These are phyloP conservation scores for Amblyopsis rosae DNA, from an alignment of 2,113 vertebrate genomes.

Conservation along the genomic window DNA sequence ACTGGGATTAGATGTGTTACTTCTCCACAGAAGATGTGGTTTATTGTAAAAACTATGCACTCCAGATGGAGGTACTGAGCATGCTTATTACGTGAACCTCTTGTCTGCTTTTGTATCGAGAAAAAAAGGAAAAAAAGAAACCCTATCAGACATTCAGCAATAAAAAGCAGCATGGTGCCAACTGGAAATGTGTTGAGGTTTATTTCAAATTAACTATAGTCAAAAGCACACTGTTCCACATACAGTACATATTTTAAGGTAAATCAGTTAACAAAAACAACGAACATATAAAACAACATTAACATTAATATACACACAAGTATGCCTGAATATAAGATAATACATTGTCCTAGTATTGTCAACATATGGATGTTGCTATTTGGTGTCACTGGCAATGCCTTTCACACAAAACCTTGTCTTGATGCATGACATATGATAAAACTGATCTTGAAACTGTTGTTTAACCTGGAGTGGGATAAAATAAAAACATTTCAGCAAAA, in stretches of 20 bases:
- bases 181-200: conserved; percentile 34
- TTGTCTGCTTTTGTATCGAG: conserved; percentile 77
- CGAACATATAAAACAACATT: neutral
- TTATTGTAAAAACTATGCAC: conserved; percentile 81
- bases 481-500: neutral
- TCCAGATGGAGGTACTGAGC: conserved; percentile 71
- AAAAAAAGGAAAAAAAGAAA: conserved; percentile 47
- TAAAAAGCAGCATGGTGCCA: conserved; percentile 86
- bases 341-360: neutral
- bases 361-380: neutral
- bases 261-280: neutral
- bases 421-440: conserved; percentile 11
- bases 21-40: conserved; percentile 55
- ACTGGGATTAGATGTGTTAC: conserved; percentile 26
- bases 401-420: conserved; percentile 24
- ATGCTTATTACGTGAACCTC: conserved; percentile 73
- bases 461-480: conserved; percentile 28
- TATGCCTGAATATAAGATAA: neutral
- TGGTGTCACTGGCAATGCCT: neutral
- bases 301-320: neutral
- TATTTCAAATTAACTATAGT: neutral
- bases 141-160: conserved; percentile 76
- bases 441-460: conserved; percentile 18
- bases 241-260: neutral
- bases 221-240: too few relatives aligned